These are phyloP conservation scores for Cynopterus brachyotis DNA, from an alignment of 2,113 vertebrate species.

Conservation along the genomic window DNA sequence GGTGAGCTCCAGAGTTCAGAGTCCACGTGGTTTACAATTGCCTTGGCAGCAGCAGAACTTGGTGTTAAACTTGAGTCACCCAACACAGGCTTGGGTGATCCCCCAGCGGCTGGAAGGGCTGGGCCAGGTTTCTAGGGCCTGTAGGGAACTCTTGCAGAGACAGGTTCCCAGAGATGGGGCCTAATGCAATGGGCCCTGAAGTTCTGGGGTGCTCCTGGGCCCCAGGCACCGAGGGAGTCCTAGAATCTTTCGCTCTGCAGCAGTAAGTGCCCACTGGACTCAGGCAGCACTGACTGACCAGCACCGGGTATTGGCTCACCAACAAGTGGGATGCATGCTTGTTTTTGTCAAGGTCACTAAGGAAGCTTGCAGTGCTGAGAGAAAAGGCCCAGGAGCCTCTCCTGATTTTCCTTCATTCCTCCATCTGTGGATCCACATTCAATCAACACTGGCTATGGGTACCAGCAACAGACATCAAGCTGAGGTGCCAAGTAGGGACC, in stretches of 20 bases:
- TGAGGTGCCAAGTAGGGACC: neutral
- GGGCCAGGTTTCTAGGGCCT: neutral
- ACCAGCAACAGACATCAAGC: no score
- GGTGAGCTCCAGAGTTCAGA: neutral
- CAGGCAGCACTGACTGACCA: neutral
- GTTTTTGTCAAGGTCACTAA: neutral
- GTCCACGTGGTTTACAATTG: conserved; percentile 68
- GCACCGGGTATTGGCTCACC: rapidly evolving
- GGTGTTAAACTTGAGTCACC: conserved; percentile 63
- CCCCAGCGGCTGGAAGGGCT: neutral
- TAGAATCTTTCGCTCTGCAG: neutral
- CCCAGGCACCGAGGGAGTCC: neutral
- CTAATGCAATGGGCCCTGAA: neutral
- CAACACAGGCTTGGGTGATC: neutral
- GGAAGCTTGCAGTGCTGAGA: neutral
- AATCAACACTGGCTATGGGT: neutral
- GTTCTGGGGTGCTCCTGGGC: neutral
- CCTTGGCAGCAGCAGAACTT: conserved; percentile 62
- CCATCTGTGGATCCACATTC: neutral
- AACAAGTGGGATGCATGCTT: neutral
- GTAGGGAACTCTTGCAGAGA: neutral
- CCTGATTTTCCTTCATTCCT: neutral
- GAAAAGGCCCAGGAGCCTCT: neutral
- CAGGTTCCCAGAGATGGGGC: neutral
- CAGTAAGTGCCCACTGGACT: neutral